Conservation (phyloP, 2,113 vertebrate species). For the Channa argus region DNA sequence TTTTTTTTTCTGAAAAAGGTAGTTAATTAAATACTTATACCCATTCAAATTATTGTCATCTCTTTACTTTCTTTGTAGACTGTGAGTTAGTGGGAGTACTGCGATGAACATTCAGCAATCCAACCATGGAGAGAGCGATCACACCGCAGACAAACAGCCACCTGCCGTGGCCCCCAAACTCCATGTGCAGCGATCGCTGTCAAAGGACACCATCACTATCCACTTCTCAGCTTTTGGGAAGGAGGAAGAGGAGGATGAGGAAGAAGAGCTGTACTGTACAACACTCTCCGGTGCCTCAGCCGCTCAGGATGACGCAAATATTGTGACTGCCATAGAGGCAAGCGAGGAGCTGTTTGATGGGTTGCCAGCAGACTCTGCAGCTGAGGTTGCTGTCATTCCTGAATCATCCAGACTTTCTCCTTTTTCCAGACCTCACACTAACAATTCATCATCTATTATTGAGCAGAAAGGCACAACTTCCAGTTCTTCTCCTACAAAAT, state of each 20-base stretch:
- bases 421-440: constrained; percentile 21
- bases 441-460: constrained; percentile 57
- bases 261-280: constrained; percentile 85
- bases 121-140: constrained; percentile 90
- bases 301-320: constrained; percentile 85
- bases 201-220: constrained; percentile 93
- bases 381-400: constrained; percentile 75
- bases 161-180: constrained; percentile 86
- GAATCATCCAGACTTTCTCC: constrained; percentile 73
- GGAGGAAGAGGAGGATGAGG: constrained; percentile 96
- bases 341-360: constrained; percentile 93
- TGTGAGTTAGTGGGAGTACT: constrained; percentile 83
- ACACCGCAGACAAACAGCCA: constrained; percentile 76
- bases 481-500: constrained; percentile 88
- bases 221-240: constrained; percentile 95
- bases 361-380: constrained; percentile 57
- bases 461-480: constrained; percentile 84
- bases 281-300: constrained; percentile 58
- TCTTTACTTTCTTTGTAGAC: constrained; percentile 76
- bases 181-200: constrained; percentile 91
- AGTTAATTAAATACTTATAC: background rate
- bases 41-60: background rate
- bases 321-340: constrained; percentile 92
- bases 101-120: constrained; percentile 95
- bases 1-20: too few relatives aligned